Base-by-base conservation (phyloP, 92 coral and sea anemone genomes). In the Zoanthus solanderi region DNA sequence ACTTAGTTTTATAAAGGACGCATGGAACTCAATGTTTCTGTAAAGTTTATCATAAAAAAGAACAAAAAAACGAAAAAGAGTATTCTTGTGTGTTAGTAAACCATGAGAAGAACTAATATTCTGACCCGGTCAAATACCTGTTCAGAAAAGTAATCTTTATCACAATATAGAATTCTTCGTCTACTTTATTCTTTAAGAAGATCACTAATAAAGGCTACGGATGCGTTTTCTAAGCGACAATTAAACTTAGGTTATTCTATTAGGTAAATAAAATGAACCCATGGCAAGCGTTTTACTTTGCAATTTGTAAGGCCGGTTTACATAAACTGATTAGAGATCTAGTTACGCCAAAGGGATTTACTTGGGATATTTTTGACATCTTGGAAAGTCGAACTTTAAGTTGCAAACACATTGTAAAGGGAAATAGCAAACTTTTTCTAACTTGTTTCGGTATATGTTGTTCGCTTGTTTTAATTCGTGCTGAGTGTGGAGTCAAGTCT, bases 281-380 rank as follows among this genome's bases (percentile, higher is more conserved):
- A 45, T 45, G 44, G 53, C 7, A 42, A 10, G 9, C 42, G 42
- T 30, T 76, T 65, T 16, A 34, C 34, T 6, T 30, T 23, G 23
- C 23, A 23, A 3, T 34, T 34, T 23, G 50, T 10, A 58, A 16
- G 69, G 3, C 23, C 48, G 7, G 45, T 81, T 30, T 46, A 65
- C 60, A 9, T 50, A 81, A 46, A 67, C 75, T 81, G 63, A 81
- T 81, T 81, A 81, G 14, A 63, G 11, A 63, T 12, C 46, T 66
- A 75, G 85, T 81, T 46, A 17, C 75, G 85, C 85, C 85, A 81
- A 81, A 37, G 11, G 15, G 76, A 44, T 28, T 47, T 61, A 4
- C 42, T 44, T 9, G 44, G 29, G 75, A 65, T 42, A 18, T 12
- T 50, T 34, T 78, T 44, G 72, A 80, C 75, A 80, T 16, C 56